These are phyloP conservation scores for Myripristis murdjan DNA, from an alignment of 2,797 vertebrate species.

Conservation along the genomic window DNA sequence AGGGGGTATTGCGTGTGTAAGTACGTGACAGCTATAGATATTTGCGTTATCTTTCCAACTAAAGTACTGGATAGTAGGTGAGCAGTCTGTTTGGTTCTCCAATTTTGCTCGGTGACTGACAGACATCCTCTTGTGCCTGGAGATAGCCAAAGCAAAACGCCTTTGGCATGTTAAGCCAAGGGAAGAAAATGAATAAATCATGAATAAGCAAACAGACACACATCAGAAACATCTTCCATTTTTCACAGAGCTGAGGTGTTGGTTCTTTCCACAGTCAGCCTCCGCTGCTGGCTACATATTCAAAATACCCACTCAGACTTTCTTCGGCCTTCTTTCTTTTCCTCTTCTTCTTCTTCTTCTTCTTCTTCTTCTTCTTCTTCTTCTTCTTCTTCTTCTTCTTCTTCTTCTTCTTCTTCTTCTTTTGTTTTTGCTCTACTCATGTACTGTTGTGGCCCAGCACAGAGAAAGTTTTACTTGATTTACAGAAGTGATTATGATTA, in stretches of 20 bases:
- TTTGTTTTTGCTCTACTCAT: neutral
- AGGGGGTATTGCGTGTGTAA: neutral
- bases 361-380: too few relatives aligned
- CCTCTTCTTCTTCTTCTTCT: too few relatives aligned
- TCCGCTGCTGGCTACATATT: constrained; percentile 13
- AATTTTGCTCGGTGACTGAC: constrained; percentile 41
- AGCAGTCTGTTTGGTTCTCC: constrained; percentile 41
- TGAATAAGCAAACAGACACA: constrained; percentile 49
- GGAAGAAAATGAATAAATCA: constrained; percentile 60
- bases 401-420: neutral
- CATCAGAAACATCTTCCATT: constrained; percentile 41
- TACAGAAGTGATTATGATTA: constrained; percentile 29
- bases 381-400: too few relatives aligned
- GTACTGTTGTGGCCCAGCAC: constrained; percentile 14
- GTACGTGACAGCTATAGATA: neutral
- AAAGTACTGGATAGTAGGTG: constrained; percentile 34
- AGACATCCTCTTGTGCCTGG: constrained; percentile 41
- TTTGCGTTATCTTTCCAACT: constrained; percentile 19
- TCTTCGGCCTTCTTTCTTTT: too few relatives aligned
- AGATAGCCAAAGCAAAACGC: constrained; percentile 44
- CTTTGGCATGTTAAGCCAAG: constrained; percentile 42
- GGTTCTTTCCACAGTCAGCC: constrained; percentile 23
- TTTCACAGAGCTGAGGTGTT: constrained; percentile 25
- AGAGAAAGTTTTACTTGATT: constrained; percentile 36
- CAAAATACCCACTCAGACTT: neutral